Conservation (phyloP, 1,140 invertebrate species). For the Drosophila ogumai region DNA sequence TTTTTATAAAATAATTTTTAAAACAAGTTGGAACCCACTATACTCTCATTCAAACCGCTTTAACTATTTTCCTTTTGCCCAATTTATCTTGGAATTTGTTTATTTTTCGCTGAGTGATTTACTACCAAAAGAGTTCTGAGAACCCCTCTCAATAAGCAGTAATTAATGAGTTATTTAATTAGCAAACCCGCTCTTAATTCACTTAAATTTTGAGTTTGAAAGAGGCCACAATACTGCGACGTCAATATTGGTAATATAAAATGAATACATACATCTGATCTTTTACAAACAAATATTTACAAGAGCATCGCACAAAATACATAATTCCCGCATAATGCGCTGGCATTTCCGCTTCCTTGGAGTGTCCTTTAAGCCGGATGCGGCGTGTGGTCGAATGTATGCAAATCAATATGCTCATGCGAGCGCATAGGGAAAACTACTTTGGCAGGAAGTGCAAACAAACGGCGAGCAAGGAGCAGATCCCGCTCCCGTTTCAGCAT, state of each 20-base stretch:
- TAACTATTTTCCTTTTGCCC: not conserved
- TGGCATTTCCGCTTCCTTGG: slow-evolving; percentile 25
- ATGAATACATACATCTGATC: slow-evolving; percentile 15
- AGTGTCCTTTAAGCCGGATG: slow-evolving; percentile 24
- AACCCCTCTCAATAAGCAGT: not conserved
- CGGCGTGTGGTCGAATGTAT: slow-evolving; percentile 13
- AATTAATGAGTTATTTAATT: slow-evolving; percentile 18
- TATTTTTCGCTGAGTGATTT: not conserved
- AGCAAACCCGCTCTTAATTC: not conserved
- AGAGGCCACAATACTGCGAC: not conserved
- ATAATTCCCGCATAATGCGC: slow-evolving; percentile 22
- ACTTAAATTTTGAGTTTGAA: not conserved
- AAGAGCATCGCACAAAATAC: slow-evolving; percentile 4
- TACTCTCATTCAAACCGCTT: not conserved
- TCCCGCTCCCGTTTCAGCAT: slow-evolving; percentile 4
- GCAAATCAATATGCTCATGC: slow-evolving; percentile 55
- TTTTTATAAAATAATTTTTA: not conserved
- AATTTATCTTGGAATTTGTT: not conserved
- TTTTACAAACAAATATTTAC: slow-evolving; percentile 10
- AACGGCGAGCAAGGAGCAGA: slow-evolving; percentile 1
- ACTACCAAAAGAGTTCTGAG: not conserved
- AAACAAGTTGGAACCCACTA: too few relatives aligned
- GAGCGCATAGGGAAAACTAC: slow-evolving; percentile 60
- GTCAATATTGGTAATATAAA: too few relatives aligned
- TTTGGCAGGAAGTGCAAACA: slow-evolving; percentile 55